Conservation (phyloP, 2,888 invertebrate genomes). For the Exocentrus adspersus region DNA sequence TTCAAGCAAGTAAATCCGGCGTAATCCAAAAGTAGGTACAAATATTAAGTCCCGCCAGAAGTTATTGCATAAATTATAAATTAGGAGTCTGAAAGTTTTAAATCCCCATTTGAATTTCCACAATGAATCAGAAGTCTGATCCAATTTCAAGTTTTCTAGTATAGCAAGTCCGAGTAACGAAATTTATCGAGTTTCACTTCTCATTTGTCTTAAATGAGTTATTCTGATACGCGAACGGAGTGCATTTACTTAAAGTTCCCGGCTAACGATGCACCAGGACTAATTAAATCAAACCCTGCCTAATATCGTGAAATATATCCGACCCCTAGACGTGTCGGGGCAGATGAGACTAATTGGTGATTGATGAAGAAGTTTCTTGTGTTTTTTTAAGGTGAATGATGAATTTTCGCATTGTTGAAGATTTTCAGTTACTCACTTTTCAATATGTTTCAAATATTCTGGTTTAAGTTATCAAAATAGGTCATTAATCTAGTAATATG, state of each 20-base stretch:
- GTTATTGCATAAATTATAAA: constrained; percentile 18
- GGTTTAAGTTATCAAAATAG: too few relatives aligned
- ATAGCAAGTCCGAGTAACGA: constrained; percentile 17
- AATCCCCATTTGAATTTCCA: constrained; percentile 28
- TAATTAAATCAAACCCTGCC: constrained; percentile 19
- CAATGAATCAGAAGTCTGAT: constrained; percentile 10
- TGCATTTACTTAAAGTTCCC: constrained; percentile 12
- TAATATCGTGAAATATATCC: constrained; percentile 13
- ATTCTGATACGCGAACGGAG: constrained; percentile 15
- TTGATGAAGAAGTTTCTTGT: too few relatives aligned
- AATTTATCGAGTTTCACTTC: constrained; percentile 35
- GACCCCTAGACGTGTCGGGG: constrained; percentile 4
- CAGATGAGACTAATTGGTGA: too few relatives aligned
- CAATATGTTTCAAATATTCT: too few relatives aligned
- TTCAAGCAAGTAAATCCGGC: too few relatives aligned
- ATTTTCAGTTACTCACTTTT: too few relatives aligned
- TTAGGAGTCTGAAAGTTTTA: constrained; percentile 16
- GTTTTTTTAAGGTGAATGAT: too few relatives aligned
- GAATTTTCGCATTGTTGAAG: too few relatives aligned
- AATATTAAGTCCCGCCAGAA: too few relatives aligned
- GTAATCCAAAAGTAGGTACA: too few relatives aligned
- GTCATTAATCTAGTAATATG: too few relatives aligned
- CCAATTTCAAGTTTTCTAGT: constrained; percentile 12
- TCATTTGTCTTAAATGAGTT: constrained; percentile 41
- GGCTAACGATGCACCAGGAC: constrained; percentile 6